Conservation (phyloP, 2,888 invertebrate genomes). For the Saturnia pavonia region DNA sequence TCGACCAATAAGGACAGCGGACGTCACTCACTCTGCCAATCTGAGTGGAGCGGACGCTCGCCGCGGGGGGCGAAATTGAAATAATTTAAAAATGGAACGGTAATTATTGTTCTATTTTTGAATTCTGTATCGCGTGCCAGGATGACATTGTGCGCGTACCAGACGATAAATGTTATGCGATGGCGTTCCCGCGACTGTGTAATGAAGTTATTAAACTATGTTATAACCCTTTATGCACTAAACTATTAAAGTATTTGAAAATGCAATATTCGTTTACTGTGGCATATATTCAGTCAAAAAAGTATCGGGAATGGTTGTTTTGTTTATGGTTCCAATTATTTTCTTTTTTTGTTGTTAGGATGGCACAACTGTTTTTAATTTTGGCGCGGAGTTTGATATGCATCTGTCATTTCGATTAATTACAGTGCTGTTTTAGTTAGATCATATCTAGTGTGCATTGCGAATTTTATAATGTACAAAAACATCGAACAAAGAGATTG, state of each 20-base stretch:
- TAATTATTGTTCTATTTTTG: constrained; percentile 62
- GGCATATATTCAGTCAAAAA: neutral
- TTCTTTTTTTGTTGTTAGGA: no score
- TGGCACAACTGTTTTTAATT: no score
- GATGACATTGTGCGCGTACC: constrained; percentile 58
- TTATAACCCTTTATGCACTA: constrained; percentile 35
- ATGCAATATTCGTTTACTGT: neutral
- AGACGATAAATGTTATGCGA: constrained; percentile 62
- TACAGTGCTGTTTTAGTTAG: no score
- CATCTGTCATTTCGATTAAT: no score
- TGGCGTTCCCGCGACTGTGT: constrained; percentile 40
- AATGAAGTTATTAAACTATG: constrained; percentile 61
- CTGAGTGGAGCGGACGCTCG: constrained; percentile 64
- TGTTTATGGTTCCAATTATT: no score
- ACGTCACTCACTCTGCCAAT: constrained; percentile 81
- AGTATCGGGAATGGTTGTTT: no score
- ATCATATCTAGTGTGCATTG: no score
- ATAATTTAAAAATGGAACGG: constrained; percentile 38
- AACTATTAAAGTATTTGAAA: constrained; percentile 23
- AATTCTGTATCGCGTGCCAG: constrained; percentile 69
- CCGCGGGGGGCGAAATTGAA: constrained; percentile 74
- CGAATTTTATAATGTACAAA: no score
- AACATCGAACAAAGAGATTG: no score
- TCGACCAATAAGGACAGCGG: constrained; percentile 79
- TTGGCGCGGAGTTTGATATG: no score